phyloP scores from a whole-genome alignment of 2,797 vertebrate genomes.

The Crocodylus rhombifer region DNA sequence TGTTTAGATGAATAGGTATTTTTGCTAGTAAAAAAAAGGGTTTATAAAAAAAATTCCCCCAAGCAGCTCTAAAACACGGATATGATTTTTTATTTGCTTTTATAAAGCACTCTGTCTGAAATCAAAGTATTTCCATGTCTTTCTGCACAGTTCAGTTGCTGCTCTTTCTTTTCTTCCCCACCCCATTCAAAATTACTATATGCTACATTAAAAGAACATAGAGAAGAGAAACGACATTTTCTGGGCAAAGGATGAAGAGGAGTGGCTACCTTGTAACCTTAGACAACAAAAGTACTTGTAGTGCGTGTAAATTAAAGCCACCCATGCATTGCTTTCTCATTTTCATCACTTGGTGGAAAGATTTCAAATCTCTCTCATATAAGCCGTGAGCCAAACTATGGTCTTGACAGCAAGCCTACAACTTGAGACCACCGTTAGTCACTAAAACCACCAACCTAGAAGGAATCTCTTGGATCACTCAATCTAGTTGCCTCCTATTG shows the following conservation, averaged over 20 bases:
- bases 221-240: not conserved
- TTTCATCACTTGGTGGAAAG: not conserved
- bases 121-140: not conserved
- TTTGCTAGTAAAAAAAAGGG: not conserved
- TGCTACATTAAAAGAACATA: not conserved
- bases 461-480: not conserved
- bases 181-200: not conserved
- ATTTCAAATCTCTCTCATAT: not conserved
- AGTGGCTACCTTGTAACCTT: not conserved
- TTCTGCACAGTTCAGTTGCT: accelerated
- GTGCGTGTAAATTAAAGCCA: not conserved
- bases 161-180: not conserved
- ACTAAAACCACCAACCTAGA: not conserved
- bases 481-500: not conserved
- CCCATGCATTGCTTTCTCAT: not conserved
- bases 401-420: not conserved
- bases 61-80: not conserved
- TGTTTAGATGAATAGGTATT: no score
- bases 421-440: not conserved
- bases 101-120: not conserved
- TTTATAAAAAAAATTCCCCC: not conserved
- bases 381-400: not conserved
- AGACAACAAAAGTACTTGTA: not conserved
- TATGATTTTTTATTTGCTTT: not conserved
- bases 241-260: not conserved